Conservation (phyloP, 2,888 invertebrate species). For the Ypsolopha scabrella region DNA sequence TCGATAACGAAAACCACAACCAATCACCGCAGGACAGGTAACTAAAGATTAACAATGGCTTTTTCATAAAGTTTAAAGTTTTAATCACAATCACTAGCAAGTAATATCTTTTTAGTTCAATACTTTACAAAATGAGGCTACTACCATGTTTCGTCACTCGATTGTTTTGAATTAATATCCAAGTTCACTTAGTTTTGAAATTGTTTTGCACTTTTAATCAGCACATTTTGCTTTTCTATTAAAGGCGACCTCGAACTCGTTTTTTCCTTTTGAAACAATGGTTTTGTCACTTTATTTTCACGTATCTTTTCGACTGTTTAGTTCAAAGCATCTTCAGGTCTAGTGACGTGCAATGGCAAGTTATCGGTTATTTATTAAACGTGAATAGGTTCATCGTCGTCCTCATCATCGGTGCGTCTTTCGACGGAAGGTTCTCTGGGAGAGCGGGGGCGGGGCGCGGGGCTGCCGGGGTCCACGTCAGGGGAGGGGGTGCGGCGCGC, state of each 20-base stretch:
- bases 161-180: neutral
- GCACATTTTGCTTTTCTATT: too few relatives aligned
- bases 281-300: neutral
- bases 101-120: neutral
- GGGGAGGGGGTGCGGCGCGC: slow-evolving; percentile 59
- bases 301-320: neutral
- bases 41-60: slow-evolving; percentile 15
- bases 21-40: slow-evolving; percentile 7
- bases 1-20: slow-evolving; percentile 11
- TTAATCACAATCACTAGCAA: neutral
- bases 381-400: slow-evolving; percentile 74
- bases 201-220: too few relatives aligned
- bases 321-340: neutral
- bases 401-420: slow-evolving; percentile 61
- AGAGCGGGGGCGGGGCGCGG: slow-evolving; percentile 60
- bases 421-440: slow-evolving; percentile 48
- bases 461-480: slow-evolving; percentile 73
- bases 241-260: too few relatives aligned
- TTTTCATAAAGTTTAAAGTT: slow-evolving; percentile 14
- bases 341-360: neutral
- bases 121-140: neutral
- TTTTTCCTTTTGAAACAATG: too few relatives aligned
- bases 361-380: slow-evolving; percentile 45
- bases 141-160: neutral
- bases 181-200: neutral